A percentile compares a stretch with the other conserved stretches of the same genome.
These are phyloP conservation scores for Caenorhabditis imperialis DNA, from an alignment of 2,888 invertebrate genomes.

Conservation along the genomic window DNA sequence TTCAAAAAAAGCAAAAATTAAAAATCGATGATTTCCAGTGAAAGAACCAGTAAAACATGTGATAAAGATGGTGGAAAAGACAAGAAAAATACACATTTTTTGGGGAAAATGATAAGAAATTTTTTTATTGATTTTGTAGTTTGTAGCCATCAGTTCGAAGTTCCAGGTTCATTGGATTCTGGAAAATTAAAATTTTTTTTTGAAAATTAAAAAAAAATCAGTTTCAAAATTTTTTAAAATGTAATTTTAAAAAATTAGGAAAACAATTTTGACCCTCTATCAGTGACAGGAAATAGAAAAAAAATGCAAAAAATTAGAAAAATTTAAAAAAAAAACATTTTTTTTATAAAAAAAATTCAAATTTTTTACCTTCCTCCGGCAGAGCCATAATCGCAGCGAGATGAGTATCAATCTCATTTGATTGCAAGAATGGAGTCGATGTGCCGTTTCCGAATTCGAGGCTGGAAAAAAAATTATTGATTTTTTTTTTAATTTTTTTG, in stretches of 20 bases:
- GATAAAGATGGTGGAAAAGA: background rate
- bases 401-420: slow-evolving; percentile 47
- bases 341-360: background rate
- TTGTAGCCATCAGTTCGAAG: too few relatives aligned
- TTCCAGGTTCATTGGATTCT: background rate
- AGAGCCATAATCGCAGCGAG: slow-evolving; percentile 39
- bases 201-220: background rate
- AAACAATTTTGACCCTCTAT: background rate
- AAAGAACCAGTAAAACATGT: too few relatives aligned
- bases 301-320: background rate
- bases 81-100: background rate
- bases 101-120: too few relatives aligned
- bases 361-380: slow-evolving; percentile 28
- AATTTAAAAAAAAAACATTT: too few relatives aligned
- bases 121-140: too few relatives aligned
- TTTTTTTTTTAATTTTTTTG: too few relatives aligned
- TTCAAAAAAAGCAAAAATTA: background rate
- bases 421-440: slow-evolving; percentile 47
- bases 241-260: background rate
- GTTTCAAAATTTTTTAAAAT: background rate
- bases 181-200: background rate
- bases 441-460: slow-evolving; percentile 57
- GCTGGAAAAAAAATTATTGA: slow-evolving; percentile 31
- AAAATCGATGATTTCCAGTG: too few relatives aligned
- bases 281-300: background rate